Conservation (phyloP, 2,113 vertebrate genomes). For the Hippocampus comes region DNA sequence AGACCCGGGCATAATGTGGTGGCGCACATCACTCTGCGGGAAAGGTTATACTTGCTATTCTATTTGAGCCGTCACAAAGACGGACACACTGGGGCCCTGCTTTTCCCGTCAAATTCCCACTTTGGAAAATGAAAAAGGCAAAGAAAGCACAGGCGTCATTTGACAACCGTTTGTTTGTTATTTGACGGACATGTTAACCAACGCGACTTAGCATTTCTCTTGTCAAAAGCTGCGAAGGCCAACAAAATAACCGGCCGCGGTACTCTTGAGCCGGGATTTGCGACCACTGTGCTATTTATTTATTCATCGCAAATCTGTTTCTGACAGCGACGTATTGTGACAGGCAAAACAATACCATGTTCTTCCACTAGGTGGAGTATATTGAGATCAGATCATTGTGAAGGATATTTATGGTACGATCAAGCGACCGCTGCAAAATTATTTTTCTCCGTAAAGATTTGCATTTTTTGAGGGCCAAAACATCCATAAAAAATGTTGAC, state of each 20-base stretch:
- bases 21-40: slow-evolving; percentile 57
- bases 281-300: neutral
- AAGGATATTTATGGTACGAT: no score
- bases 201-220: neutral
- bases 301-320: no score
- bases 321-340: no score
- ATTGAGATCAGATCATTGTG: no score
- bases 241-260: neutral
- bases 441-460: no score
- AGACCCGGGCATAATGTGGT: slow-evolving; percentile 36
- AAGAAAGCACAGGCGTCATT: neutral
- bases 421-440: no score
- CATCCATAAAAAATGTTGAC: no score
- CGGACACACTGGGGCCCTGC: slow-evolving; percentile 8
- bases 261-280: neutral
- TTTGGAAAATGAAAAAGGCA: neutral
- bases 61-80: slow-evolving; percentile 39
- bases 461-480: no score
- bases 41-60: slow-evolving; percentile 67
- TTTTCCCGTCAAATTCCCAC: neutral
- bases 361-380: no score
- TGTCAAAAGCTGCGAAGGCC: neutral
- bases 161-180: neutral
- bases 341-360: no score
- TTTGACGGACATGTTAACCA: neutral